Conservation (phyloP, 2,888 invertebrate genomes). For the Poecilus cupreus region DNA sequence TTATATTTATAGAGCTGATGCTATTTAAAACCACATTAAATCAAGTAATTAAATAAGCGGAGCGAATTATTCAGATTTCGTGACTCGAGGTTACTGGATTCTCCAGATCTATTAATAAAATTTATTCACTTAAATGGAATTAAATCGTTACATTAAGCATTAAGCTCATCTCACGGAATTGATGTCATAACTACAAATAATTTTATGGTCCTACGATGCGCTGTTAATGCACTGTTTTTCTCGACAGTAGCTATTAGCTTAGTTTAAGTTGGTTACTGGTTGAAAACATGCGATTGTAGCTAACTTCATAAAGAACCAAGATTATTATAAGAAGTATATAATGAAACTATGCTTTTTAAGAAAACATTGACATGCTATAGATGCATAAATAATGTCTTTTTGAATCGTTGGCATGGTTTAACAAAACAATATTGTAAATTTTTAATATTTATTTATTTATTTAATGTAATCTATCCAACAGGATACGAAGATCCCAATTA, state of each 20-base stretch:
- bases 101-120: constrained; percentile 12
- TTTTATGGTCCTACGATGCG: not conserved
- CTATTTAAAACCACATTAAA: no score
- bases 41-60: no score
- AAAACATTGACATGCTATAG: no score
- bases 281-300: not conserved
- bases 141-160: constrained; percentile 17
- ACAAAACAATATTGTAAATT: no score
- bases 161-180: not conserved
- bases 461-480: no score
- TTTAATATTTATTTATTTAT: no score
- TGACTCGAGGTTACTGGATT: not conserved
- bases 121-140: constrained; percentile 38
- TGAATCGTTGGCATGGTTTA: no score
- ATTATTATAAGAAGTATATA: no score
- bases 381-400: no score
- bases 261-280: not conserved
- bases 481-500: no score
- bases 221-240: not conserved
- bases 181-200: constrained; percentile 23
- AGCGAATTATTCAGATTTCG: constrained; percentile 1
- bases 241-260: not conserved
- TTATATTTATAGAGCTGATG: not conserved
- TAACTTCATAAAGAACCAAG: no score
- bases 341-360: no score